phyloP scores from a whole-genome alignment of 1,140 invertebrate genomes.

The Drosophila elegans region DNA sequence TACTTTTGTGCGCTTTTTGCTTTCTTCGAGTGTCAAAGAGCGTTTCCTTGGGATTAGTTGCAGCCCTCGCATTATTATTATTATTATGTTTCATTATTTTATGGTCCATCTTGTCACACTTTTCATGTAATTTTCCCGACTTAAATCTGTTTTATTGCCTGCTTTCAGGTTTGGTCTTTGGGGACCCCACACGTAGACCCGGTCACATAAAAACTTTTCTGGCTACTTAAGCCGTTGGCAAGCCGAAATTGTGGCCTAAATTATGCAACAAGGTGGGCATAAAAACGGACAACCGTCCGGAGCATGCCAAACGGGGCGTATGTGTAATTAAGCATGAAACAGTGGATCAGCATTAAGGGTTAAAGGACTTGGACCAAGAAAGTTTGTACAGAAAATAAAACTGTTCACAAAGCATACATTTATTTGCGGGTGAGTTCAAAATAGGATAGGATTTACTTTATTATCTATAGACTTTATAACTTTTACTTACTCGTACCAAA shows the following conservation, averaged over 20 bases:
- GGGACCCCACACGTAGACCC: conserved; percentile 51
- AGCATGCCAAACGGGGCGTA: conserved; percentile 70
- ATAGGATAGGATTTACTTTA: too few species aligned
- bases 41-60: conserved; percentile 60
- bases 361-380: not conserved
- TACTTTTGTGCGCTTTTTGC: conserved; percentile 69
- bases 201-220: conserved; percentile 65
- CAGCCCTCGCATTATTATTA: conserved; percentile 51
- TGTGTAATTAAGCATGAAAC: conserved; percentile 70
- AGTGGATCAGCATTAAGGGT: conserved; percentile 35
- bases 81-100: conserved; percentile 75
- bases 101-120: conserved; percentile 53
- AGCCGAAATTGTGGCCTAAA: conserved; percentile 66
- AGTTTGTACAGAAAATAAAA: not conserved
- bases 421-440: too few species aligned
- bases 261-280: conserved; percentile 69
- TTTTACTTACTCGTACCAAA: too few species aligned
- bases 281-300: conserved; percentile 50
- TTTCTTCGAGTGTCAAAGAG: conserved; percentile 58
- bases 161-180: conserved; percentile 6
- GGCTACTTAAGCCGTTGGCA: conserved; percentile 70
- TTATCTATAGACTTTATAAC: too few species aligned
- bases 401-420: not conserved
- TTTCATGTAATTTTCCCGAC: conserved; percentile 65
- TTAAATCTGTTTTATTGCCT: conserved; percentile 79